phyloP scores from a whole-genome alignment of 1,140 invertebrate genomes.

The Conus betulinus region DNA sequence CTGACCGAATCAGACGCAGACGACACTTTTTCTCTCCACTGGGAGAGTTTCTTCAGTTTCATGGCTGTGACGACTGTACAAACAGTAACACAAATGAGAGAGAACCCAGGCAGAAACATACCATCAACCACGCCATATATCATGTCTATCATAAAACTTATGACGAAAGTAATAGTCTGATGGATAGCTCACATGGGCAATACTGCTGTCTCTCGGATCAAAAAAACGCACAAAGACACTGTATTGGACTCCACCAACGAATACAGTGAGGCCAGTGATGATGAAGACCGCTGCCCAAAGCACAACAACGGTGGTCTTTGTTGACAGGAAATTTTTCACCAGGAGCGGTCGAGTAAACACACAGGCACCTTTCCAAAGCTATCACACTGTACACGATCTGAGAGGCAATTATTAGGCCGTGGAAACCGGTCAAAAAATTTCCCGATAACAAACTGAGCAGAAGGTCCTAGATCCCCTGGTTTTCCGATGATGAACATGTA shows the following conservation, averaged over 20 bases:
- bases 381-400: neutral
- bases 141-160: neutral
- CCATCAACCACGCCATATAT: neutral
- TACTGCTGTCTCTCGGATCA: neutral
- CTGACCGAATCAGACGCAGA: too few species aligned
- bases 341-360: neutral
- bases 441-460: neutral
- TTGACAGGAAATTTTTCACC: neutral
- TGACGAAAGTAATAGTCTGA: neutral
- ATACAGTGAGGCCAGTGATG: neutral
- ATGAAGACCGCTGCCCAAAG: neutral
- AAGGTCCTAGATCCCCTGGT: neutral
- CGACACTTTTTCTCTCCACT: neutral
- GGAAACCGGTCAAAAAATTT: neutral
- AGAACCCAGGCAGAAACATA: neutral
- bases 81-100: neutral
- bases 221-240: neutral
- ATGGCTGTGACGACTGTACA: neutral
- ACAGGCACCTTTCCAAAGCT: neutral
- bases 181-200: neutral
- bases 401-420: neutral
- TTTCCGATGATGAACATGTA: too few species aligned
- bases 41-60: neutral
- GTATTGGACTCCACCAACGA: neutral
- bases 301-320: neutral